Evolutionary conservation across 2,113 vertebrate genomes (phyloP).

Genomic region (Anguilla rostrata): DNA sequence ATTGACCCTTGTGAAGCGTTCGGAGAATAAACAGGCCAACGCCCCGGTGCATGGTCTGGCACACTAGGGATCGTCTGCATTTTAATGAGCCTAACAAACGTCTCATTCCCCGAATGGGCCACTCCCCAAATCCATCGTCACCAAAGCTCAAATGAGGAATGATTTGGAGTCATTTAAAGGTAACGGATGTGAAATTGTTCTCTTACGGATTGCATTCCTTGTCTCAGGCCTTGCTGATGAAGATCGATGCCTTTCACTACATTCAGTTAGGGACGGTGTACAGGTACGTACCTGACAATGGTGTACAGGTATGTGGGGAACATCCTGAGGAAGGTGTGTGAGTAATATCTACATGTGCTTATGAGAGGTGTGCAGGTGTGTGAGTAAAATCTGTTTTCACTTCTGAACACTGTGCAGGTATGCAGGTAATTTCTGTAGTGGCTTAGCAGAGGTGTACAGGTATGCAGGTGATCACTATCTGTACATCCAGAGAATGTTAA

Average conservation of each 20-base stretch:
- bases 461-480: not conserved
- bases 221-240: conserved; percentile 89
- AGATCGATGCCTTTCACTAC: conserved; percentile 98
- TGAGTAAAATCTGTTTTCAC: not conserved
- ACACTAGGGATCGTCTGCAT: too few relatives aligned
- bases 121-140: too few relatives aligned
- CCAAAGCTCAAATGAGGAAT: too few relatives aligned
- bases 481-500: not conserved
- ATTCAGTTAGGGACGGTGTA: conserved; percentile 84
- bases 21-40: not conserved
- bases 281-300: conserved; percentile 63
- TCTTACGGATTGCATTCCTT: not conserved
- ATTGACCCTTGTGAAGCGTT: not conserved
- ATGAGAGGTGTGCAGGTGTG: not conserved
- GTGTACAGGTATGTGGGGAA: conserved; percentile 65
- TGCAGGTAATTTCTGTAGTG: not conserved
- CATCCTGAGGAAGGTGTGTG: not conserved
- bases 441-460: not conserved
- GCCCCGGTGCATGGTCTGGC: not conserved
- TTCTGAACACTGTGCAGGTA: not conserved
- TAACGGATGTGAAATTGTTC: too few relatives aligned
- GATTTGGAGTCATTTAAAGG: too few relatives aligned
- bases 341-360: not conserved
- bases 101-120: too few relatives aligned
- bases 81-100: too few relatives aligned